A percentile compares a stretch with the other conserved stretches of the same genome.
phyloP scores from a whole-genome alignment of 2,888 invertebrate species.

The Charanyca ferruginea region DNA sequence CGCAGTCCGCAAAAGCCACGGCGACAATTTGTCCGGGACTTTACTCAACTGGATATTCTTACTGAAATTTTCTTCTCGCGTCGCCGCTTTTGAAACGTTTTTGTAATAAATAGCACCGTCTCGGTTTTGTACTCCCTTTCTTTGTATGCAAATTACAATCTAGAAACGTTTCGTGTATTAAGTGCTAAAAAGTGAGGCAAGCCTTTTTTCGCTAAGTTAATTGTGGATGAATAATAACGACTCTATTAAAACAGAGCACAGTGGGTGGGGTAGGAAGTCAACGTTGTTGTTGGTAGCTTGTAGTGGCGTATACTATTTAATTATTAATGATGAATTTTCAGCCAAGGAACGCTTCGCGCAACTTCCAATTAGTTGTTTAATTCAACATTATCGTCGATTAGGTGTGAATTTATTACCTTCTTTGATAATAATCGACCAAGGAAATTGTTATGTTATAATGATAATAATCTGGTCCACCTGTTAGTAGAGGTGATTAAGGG shows the following conservation, averaged over 20 bases:
- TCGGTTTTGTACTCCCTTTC: conserved; percentile 66
- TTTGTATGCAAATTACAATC: conserved; percentile 67
- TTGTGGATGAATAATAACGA: conserved; percentile 66
- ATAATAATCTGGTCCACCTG: not conserved
- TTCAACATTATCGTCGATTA: not conserved
- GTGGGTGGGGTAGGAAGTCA: conserved; percentile 58
- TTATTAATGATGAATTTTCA: conserved; percentile 1
- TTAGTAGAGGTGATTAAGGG: not conserved
- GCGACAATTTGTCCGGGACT: conserved; percentile 83
- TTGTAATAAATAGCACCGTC: conserved; percentile 68
- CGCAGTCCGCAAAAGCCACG: conserved; percentile 79
- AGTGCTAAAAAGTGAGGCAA: conserved; percentile 61
- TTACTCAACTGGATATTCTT: conserved; percentile 77
- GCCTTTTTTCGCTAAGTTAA: conserved; percentile 64
- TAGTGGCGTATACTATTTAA: conserved; percentile 19
- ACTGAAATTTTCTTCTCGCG: conserved; percentile 67
- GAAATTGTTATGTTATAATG: not conserved
- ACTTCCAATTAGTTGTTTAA: conserved; percentile 1
- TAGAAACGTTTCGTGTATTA: conserved; percentile 66
- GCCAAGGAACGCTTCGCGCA: not conserved
- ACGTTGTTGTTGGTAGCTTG: conserved; percentile 36
- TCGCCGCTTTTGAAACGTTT: conserved; percentile 69
- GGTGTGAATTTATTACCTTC: not conserved
- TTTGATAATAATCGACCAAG: not conserved
- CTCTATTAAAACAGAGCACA: conserved; percentile 53